Base-by-base conservation (phyloP, 2,888 invertebrate genomes). In the Eupithecia subumbrata region DNA sequence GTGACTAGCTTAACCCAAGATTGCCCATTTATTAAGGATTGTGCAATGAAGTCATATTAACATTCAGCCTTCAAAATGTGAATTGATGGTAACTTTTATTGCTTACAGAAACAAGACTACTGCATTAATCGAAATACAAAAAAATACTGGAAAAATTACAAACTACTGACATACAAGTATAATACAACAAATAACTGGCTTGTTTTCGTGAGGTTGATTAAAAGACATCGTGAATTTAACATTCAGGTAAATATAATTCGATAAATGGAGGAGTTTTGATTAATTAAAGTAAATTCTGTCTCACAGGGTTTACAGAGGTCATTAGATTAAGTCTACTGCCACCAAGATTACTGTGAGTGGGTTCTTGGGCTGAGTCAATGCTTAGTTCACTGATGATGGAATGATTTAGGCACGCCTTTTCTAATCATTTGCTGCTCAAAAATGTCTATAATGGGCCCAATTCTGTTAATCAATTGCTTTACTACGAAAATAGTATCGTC, bases 301-400 rank as follows among this genome's bases (percentile, higher is more conserved):
- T 90, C 90, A 87, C 82, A 88, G 89, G 77, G 72, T 87, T 91
- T 91, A 91, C 92, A 90, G 89, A 90, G 90, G 76, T 76, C 84
- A 83, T 76, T 87, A 90, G 88, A 90, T 89, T 66, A 68, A 79
- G 72, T 60, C 89, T 88, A 88, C 75, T 74, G 87, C 80, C 91
- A 91, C 82, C 89, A 91, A 91, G 91, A 91, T 91, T 91, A 85
- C 90, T 90, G 85, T 81, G 90, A 89, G 91, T 74, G 88, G 91
- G 89, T 85, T 74, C 90, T 84, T 84, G 84, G 88, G 89, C 81
- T 67, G 89, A 90, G 89, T 90, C 88, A 82, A 78, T 85, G 87
- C 88, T 83, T 77, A 78, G 79, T 82, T 82, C 78, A 82, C 85
- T 79, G 72, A 79, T 78, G 82, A 84, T 79, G 84, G 86, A 88